phyloP scores from a whole-genome alignment of 2,888 invertebrate genomes.

The Leptopilina myrica region DNA sequence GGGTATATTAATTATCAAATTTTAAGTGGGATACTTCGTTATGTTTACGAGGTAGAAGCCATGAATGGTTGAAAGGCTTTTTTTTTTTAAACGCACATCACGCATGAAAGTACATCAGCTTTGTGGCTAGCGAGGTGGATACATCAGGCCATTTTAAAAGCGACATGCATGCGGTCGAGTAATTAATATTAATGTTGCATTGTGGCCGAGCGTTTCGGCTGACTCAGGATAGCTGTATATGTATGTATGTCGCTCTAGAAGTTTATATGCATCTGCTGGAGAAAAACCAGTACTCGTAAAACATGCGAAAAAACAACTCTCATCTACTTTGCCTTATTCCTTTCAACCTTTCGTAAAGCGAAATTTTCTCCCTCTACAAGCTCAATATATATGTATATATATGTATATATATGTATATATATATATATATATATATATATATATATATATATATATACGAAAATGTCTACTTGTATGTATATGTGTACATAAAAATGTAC shows the following conservation, averaged over 20 bases:
- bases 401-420: neutral
- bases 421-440: too few species aligned
- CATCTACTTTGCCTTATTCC: constrained; percentile 32
- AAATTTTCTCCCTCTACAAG: too few species aligned
- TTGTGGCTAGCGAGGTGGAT: constrained; percentile 12
- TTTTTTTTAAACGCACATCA: constrained; percentile 24
- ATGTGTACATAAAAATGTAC: too few species aligned
- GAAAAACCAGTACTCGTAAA: constrained; percentile 62
- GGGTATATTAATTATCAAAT: constrained; percentile 54
- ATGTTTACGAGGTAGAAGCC: constrained; percentile 45
- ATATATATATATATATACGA: too few species aligned
- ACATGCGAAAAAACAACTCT: constrained; percentile 60
- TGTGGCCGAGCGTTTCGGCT: constrained; percentile 58
- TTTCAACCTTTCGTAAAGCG: constrained; percentile 40
- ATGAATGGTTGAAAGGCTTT: constrained; percentile 45
- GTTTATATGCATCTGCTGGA: constrained; percentile 47
- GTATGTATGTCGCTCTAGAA: constrained; percentile 33
- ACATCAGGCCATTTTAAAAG: constrained; percentile 47
- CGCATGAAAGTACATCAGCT: constrained; percentile 9
- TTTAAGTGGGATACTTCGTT: constrained; percentile 47
- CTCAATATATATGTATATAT: neutral
- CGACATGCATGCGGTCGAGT: constrained; percentile 55
- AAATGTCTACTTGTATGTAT: too few species aligned
- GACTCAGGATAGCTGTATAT: constrained; percentile 56
- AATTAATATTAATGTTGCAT: constrained; percentile 70